Percentiles rank a stretch among this genome's conserved stretches.
Evolutionary conservation across 2,113 vertebrate genomes (phyloP).

Genomic region (Laticauda laticaudata): DNA sequence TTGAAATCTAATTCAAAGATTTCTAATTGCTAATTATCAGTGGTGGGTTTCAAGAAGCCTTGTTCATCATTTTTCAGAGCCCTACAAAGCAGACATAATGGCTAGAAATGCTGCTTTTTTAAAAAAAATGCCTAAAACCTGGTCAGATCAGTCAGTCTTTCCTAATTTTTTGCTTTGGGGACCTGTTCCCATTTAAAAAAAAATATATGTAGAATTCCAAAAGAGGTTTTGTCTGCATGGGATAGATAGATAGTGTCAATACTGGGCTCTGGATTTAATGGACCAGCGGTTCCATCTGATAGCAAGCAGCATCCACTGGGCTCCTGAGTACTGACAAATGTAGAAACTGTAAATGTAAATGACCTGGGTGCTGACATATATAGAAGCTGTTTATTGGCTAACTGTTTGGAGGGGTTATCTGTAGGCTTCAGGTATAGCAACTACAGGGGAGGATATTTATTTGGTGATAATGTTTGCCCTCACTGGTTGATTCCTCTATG

Average conservation of each 20-base stretch:
- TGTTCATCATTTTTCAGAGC: neutral
- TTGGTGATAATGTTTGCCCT: neutral
- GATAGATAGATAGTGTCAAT: no score
- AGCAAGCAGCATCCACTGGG: neutral
- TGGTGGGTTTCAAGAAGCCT: neutral
- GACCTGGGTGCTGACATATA: neutral
- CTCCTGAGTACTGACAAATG: no score
- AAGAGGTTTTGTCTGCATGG: neutral
- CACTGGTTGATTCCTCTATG: neutral
- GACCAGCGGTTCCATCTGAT: neutral
- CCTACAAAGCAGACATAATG: neutral
- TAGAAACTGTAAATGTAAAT: neutral
- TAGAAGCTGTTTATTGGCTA: neutral
- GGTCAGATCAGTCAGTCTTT: neutral
- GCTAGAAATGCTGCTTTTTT: neutral
- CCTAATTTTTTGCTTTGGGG: neutral
- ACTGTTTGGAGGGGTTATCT: neutral
- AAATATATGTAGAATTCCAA: neutral
- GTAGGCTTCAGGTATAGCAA: neutral
- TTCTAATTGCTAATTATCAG: neutral
- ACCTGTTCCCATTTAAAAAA: neutral
- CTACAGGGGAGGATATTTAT: no score
- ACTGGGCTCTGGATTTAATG: neutral
- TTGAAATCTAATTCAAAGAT: neutral
- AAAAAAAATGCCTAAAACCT: neutral